Evolutionary conservation across 2,888 invertebrate species (phyloP).

Genomic region (Phytoseiulus persimilis): DNA sequence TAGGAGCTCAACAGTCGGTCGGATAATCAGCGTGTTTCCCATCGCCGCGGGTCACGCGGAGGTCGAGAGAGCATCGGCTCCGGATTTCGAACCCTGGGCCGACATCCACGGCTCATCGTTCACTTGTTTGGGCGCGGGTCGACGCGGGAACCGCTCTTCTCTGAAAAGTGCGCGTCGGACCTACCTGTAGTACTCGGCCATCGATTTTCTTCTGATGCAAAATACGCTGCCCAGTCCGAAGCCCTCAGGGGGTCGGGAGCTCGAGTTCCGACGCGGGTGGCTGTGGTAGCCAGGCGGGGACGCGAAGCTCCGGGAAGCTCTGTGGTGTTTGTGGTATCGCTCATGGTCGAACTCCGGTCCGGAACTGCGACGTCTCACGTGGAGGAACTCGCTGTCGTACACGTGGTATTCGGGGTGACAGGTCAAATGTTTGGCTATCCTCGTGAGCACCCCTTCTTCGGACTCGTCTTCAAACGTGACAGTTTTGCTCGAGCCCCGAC

Average conservation of each 20-base stretch:
- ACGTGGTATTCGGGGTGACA: constrained; percentile 35
- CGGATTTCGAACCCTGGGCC: background rate
- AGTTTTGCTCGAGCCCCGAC: constrained; percentile 23
- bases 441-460: constrained; percentile 10
- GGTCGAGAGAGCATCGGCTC: background rate
- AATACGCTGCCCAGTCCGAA: constrained; percentile 28
- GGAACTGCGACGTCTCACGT: background rate
- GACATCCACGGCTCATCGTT: background rate
- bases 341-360: constrained; percentile 17
- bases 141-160: background rate
- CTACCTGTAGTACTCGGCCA: constrained; percentile 36
- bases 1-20: too few species aligned
- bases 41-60: background rate
- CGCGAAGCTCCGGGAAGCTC: constrained; percentile 25
- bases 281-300: constrained; percentile 23
- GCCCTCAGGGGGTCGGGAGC: constrained; percentile 30
- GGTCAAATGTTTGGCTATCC: constrained; percentile 26
- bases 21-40: too few species aligned
- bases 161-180: background rate
- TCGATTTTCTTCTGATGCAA: constrained; percentile 29
- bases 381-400: constrained; percentile 5
- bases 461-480: constrained; percentile 29
- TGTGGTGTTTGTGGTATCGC: constrained; percentile 12
- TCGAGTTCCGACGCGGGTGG: constrained; percentile 29
- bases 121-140: too few species aligned